Conservation (phyloP, 2,113 vertebrate species). For the Cyphomyrus discorhynchus region DNA sequence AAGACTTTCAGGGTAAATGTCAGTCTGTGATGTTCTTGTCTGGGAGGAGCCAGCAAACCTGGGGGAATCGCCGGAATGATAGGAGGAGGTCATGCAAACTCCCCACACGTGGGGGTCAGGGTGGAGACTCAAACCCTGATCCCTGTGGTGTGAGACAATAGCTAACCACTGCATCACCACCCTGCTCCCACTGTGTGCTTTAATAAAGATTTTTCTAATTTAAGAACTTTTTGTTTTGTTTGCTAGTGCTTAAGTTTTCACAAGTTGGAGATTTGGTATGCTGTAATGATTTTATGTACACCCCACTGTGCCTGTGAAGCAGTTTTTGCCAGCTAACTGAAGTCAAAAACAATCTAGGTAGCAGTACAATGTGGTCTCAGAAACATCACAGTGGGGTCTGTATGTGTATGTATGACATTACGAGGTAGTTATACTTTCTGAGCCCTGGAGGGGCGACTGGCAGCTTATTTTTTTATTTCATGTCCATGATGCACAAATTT, state of each 20-base stretch:
- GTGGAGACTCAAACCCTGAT: neutral
- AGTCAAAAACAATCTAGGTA: neutral
- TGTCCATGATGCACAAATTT: neutral
- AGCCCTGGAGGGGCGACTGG: neutral
- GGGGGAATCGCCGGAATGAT: neutral
- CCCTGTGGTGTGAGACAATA: neutral
- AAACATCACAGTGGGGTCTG: neutral
- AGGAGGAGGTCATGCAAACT: neutral
- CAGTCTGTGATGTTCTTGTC: neutral
- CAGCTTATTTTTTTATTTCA: neutral
- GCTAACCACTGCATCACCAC: neutral
- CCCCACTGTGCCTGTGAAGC: neutral
- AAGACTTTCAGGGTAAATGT: neutral
- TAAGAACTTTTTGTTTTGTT: neutral
- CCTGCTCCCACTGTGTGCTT: neutral
- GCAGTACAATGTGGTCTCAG: neutral
- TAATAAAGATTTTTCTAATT: neutral
- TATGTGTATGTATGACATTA: neutral
- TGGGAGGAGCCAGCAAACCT: neutral
- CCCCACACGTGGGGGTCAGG: neutral
- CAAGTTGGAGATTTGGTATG: neutral
- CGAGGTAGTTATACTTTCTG: neutral
- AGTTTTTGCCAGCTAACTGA: neutral
- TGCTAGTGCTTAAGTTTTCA: neutral
- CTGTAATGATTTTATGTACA: neutral